Evolutionary conservation across 1,140 invertebrate genomes (phyloP).

Genomic region (Ostrea denselamellosa): DNA sequence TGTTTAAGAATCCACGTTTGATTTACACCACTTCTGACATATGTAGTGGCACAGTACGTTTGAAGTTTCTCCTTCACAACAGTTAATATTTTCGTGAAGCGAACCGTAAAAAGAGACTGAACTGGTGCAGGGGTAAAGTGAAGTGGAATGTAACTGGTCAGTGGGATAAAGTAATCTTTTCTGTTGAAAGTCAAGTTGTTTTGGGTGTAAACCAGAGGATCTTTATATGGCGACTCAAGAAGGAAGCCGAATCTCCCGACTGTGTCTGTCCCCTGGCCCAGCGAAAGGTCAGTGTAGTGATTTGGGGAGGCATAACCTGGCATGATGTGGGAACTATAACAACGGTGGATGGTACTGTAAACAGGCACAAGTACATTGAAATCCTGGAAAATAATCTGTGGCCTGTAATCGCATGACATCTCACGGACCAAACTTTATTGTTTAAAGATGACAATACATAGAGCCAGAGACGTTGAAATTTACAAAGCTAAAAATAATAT

Average conservation of each 20-base stretch:
- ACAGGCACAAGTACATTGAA: too few species aligned
- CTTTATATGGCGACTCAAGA: constrained; percentile 37
- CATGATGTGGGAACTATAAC: constrained; percentile 45
- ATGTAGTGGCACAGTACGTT: too few species aligned
- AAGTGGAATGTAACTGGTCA: constrained; percentile 22
- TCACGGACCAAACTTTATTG: constrained; percentile 18
- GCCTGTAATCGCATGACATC: neutral
- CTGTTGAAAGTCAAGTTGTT: constrained; percentile 27
- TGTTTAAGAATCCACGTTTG: too few species aligned
- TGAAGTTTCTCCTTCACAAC: too few species aligned
- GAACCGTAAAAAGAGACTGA: constrained; percentile 39
- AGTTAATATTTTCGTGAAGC: too few species aligned
- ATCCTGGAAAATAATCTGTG: too few species aligned
- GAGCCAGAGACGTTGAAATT: neutral
- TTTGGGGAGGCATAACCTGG: constrained; percentile 39
- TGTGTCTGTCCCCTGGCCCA: constrained; percentile 25
- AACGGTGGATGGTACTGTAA: constrained; percentile 38
- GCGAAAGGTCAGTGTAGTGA: constrained; percentile 33
- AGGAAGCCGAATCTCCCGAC: constrained; percentile 15
- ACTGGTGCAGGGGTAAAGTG: constrained; percentile 25
- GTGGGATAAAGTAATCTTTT: constrained; percentile 45
- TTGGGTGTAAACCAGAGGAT: constrained; percentile 35
- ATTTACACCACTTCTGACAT: too few species aligned
- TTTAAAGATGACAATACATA: constrained; percentile 50
- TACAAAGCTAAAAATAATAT: constrained; percentile 36